Conservation (phyloP, 2,888 invertebrate species). For the Punctoribates punctum region DNA sequence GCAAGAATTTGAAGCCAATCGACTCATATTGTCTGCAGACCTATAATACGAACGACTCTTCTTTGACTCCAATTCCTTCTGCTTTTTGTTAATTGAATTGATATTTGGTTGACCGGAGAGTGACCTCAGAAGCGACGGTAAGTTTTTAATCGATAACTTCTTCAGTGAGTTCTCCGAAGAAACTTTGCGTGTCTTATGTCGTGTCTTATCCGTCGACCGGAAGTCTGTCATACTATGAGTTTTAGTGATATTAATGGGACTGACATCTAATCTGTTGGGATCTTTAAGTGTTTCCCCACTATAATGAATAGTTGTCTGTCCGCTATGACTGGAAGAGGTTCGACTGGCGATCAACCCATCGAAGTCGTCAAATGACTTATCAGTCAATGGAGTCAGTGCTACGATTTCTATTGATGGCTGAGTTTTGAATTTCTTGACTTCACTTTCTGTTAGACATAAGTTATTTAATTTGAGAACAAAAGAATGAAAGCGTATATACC, state of each 20-base stretch:
- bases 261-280: not conserved
- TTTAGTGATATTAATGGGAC: conserved; percentile 21
- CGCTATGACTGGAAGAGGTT: conserved; percentile 21
- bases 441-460: not conserved
- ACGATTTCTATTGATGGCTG: conserved; percentile 34
- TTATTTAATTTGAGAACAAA: not conserved
- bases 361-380: conserved; percentile 2
- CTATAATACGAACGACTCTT: not conserved
- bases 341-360: not conserved
- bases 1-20: conserved; percentile 20
- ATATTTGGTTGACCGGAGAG: conserved; percentile 47
- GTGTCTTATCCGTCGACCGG: not conserved
- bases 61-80: not conserved
- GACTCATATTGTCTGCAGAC: conserved; percentile 14
- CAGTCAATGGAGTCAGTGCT: not conserved
- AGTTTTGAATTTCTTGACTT: not conserved
- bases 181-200: conserved; percentile 43
- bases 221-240: conserved; percentile 32
- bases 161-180: conserved; percentile 48
- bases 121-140: conserved; percentile 46
- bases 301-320: conserved; percentile 9
- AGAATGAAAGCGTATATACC: not conserved
- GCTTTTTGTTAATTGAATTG: not conserved
- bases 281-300: conserved; percentile 10
- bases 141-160: conserved; percentile 46